Base-by-base conservation (phyloP, 2,113 vertebrate species). In the Rhizomys pruinosus region DNA sequence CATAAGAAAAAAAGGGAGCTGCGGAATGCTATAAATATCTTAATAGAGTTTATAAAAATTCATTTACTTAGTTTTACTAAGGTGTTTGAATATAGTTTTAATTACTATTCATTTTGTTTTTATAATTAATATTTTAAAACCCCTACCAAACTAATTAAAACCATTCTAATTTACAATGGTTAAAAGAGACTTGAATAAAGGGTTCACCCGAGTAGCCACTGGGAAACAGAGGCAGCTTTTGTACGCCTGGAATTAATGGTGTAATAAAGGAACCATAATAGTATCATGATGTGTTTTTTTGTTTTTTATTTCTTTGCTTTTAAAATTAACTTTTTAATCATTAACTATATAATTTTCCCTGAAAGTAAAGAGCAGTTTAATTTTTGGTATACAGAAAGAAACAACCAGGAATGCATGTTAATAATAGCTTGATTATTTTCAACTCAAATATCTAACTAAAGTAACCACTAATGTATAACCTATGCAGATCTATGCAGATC, bases 401-500 rank as follows among this genome's bases (percentile, higher is more conserved):
- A 82, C 34, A 79, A 73, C 27, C 25, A 85, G 37, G 34, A 96
- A 95, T 88, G 13, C 7, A 2, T 95, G 37, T 95, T 95, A 97
- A 94, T 92, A 96, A 96, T 94, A 93, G 81, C 90, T 93, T 94
- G 79, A 92, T 93, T 96, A 88, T 96, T 97, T 97, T 92, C 81
- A 95, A 90, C 55, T 91, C 47, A 82, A 87, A 94, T 82, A 59
- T 78, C 69, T 86, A 92, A 96, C 93, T 93, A 94, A 90, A 94
- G 68, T 77, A 95, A 93, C 79, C 93, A 92, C 72, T 94, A 71
- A 94, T 95, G 55, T 95, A 71, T 90, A 96, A 96, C 96, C 82
- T 95, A 96, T 93, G 94, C 92, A 96, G 92, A 96, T 94, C 78
- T 95, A 96, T 93, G 94, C 92, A 96, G 92, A 96, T 94, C 71